Evolutionary conservation across 2,113 vertebrate species (phyloP), one percentile per base, ranked within the genome.

Genomic region (Lipotes vexillifer): DNA sequence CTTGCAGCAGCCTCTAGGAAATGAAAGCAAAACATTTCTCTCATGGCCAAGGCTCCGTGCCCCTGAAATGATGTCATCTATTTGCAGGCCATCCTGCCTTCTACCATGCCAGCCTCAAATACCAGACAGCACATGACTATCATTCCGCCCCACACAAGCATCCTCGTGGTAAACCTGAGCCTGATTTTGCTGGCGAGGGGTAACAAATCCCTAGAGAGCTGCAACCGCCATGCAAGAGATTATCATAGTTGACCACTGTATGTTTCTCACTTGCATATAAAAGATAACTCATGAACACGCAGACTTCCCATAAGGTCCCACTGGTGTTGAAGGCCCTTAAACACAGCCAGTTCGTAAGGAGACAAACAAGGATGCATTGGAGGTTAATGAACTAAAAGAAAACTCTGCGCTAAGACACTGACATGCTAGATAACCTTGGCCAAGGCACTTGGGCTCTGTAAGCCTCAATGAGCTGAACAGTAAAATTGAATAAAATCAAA

Each of bases 61-160:
- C 94, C 69, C 87, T 71, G 72, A 93, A 97, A 81, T 97, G 97
- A 97, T 90, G 96, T 85, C 33, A 97, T 97, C 98, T 97, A 97
- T 97, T 97, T 97, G 91, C 71, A 97, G 97, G 74, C 93, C 80
- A 96, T 63, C 93, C 78, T 80, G 84, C 95, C 81, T 97, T 95
- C 94, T 57, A 80, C 89, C 41, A 38, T 21, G 83, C 88, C 74
- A 97, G 93, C 81, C 9, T 8, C 63, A 90, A 84, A 93, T 20
- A 80, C 13, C 85, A 95, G 85, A 69, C 74, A 95, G 96, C 78
- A 69, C 91, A 87, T 59, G 83, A 74, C 85, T 59, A 52, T 29
- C 97, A 96, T 29, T 72, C 82, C 94, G 63, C n/a, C 96, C 33
- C 0, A 3, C 0, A 20, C 38, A 80, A 84, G 94, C 71, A 33